phyloP scores from a whole-genome alignment of 2,888 invertebrate species.

The Ceraclea dissimilis region DNA sequence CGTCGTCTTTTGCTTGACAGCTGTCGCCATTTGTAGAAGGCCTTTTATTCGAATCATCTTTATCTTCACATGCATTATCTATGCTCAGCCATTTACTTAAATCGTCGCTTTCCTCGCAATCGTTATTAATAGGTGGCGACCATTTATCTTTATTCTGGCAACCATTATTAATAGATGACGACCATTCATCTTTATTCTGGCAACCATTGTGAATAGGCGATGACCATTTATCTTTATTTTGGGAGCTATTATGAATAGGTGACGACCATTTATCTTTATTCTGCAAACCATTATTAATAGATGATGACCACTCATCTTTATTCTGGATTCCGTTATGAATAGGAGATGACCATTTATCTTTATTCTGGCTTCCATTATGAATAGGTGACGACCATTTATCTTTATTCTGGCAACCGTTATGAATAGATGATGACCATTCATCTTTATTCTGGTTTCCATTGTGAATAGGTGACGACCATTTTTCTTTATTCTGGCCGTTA shows the following conservation, averaged over 20 bases:
- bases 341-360: constrained; percentile 14
- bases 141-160: background rate
- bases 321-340: constrained; percentile 9
- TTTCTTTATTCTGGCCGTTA: background rate
- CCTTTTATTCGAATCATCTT: constrained; percentile 21
- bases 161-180: background rate
- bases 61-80: constrained; percentile 9
- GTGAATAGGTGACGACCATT: background rate
- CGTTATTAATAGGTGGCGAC: background rate
- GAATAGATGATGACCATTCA: background rate
- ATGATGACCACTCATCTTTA: constrained; percentile 17
- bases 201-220: background rate
- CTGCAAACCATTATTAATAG: background rate
- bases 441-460: background rate
- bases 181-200: background rate
- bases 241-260: constrained; percentile 7
- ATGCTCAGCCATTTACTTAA: constrained; percentile 18
- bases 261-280: constrained; percentile 15
- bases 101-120: background rate
- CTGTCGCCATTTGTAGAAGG: background rate
- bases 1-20: constrained; percentile 5
- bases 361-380: background rate
- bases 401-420: background rate
- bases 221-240: background rate
- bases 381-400: background rate